Evolutionary conservation across 2,888 invertebrate species (phyloP), one percentile per base, ranked within the genome.

Genomic region (Chrysolina haemoptera): DNA sequence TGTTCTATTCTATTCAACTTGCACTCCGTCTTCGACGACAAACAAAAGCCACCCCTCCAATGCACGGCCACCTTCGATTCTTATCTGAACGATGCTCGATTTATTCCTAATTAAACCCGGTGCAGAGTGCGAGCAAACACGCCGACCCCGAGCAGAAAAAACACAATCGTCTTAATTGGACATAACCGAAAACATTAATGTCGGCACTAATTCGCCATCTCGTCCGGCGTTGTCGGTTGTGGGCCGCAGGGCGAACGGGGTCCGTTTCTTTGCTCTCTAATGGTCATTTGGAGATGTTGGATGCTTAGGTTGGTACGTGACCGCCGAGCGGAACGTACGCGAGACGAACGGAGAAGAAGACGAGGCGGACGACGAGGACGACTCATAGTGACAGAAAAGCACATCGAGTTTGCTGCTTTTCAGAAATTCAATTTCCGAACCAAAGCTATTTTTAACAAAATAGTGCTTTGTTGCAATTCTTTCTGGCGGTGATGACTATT

Each of bases 241-340:
- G 18, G 20, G 68, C 46, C 46, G 18, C 55, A 14, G 20, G 55
- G 55, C 55, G 55, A 55, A 55, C 4, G 53, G 18, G 62, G 50
- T 63, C 18, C 68, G 63, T 78, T 78, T 76, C 78, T 80, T 63
- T 72, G 72, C 73, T 53, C 70, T 70, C 76, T 81, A 81, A 82
- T 82, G 80, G 79, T 78, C 80, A 79, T 73, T 80, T 78, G 74
- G 77, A 80, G 79, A 80, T 79, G 81, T 78, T 79, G 78, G 79
- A 82, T 82, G 79, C 81, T 81, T 78, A 79, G 71, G 74, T 62
- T 66, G 65, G 71, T 76, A 82, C 82, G 82, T 82, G 82, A 82
- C 80, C 75, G 76, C 70, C 14, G 22, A 27, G 14, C 12, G n/a
- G 27, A 59, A 59, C 59, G 59, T 59, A 9, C 27, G 59, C 14